Evolutionary conservation across 2,113 vertebrate species (phyloP).

Genomic region (Boleophthalmus pectinirostris): DNA sequence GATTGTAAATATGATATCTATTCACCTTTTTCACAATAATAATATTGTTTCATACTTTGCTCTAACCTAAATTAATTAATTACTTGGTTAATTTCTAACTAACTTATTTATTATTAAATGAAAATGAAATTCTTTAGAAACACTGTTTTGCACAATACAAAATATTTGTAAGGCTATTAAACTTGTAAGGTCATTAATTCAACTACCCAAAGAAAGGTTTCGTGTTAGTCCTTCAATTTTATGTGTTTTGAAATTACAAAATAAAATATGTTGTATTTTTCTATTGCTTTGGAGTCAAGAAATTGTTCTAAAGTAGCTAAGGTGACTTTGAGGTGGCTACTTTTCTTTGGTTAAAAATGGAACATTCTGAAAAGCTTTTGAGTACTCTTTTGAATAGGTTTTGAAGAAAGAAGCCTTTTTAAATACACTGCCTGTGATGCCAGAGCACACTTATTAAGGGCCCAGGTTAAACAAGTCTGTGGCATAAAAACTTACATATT

Average conservation of each 20-base stretch:
- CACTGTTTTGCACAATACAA: too few species aligned
- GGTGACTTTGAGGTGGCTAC: not conserved
- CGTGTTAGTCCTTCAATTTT: not conserved
- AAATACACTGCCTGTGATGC: not conserved
- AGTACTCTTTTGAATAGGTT: not conserved
- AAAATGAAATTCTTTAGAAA: too few species aligned
- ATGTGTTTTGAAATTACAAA: not conserved
- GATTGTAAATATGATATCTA: too few species aligned
- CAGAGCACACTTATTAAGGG: not conserved
- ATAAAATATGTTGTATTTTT: not conserved
- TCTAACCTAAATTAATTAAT: not conserved
- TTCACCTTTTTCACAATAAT: too few species aligned
- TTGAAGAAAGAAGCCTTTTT: not conserved
- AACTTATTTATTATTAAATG: too few species aligned
- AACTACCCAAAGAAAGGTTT: not conserved
- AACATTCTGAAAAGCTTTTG: constrained; percentile 6
- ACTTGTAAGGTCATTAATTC: not conserved
- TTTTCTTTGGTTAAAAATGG: not conserved
- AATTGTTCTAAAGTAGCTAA: not conserved
- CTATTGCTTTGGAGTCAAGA: not conserved
- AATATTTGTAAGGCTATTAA: not conserved
- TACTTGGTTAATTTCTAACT: too few species aligned
- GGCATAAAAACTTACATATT: not conserved
- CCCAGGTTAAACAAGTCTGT: not conserved
- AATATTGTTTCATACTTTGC: not conserved